Evolutionary conservation across 2,888 invertebrate species (phyloP).

Genomic region (Mayetiola destructor): DNA sequence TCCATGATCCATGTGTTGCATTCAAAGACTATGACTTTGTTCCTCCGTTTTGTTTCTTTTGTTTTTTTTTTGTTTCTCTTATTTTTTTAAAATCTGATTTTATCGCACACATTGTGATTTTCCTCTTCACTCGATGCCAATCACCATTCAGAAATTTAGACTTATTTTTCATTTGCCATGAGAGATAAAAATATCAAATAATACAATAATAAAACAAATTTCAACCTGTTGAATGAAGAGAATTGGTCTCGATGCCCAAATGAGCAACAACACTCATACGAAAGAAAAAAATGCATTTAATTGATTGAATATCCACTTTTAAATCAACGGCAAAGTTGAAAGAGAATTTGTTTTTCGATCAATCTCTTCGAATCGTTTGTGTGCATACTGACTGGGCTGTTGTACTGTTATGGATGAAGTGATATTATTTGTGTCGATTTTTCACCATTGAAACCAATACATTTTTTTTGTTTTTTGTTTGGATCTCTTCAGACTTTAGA

Average conservation of each 20-base stretch:
- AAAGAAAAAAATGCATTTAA: constrained; percentile 4
- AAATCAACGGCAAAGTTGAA: constrained; percentile 9
- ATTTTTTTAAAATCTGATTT: too few species aligned
- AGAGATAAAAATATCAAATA: too few species aligned
- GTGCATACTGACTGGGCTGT: neutral
- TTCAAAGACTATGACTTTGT: too few species aligned
- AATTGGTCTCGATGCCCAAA: too few species aligned
- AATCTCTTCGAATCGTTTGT: neutral
- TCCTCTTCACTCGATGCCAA: constrained; percentile 4
- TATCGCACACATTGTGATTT: neutral
- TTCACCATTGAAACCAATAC: neutral
- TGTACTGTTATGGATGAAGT: neutral
- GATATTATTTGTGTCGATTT: constrained; percentile 8
- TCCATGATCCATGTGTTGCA: too few species aligned
- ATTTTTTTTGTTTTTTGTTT: too few species aligned
- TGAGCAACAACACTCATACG: neutral
- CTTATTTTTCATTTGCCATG: too few species aligned
- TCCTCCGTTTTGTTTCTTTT: neutral
- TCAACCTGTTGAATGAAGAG: too few species aligned
- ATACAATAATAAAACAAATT: too few species aligned
- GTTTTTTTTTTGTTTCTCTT: too few species aligned
- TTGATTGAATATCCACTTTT: constrained; percentile 6
- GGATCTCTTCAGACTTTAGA: too few species aligned
- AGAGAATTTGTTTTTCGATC: neutral
- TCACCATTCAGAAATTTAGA: too few species aligned